A percentile compares a stretch with the other conserved stretches of the same genome.
These are phyloP conservation scores for Mythimna pallens DNA, from an alignment of 2,888 invertebrate genomes.

Conservation along the genomic window DNA sequence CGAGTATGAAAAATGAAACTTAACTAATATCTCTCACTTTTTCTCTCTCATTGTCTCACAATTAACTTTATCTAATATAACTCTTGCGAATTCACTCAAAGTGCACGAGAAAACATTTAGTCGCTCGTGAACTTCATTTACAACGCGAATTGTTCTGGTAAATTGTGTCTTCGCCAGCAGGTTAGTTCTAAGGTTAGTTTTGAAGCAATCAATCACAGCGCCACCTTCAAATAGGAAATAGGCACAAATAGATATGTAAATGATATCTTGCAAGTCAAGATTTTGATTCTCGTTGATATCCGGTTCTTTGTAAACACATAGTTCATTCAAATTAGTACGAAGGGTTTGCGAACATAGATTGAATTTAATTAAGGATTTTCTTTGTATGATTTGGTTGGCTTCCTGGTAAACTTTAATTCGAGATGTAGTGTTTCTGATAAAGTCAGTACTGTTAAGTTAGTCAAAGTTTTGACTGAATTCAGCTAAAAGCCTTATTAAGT, in stretches of 20 bases:
- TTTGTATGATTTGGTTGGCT: slow-evolving; percentile 1
- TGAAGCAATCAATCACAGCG: slow-evolving; percentile 16
- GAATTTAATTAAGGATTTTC: slow-evolving; percentile 12
- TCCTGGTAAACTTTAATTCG: not conserved
- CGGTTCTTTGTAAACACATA: slow-evolving; percentile 27
- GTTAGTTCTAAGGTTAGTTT: not conserved
- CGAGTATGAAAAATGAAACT: too few species aligned
- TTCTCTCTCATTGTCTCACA: too few species aligned
- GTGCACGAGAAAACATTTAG: too few species aligned
- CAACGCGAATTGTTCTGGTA: too few species aligned
- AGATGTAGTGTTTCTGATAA: not conserved
- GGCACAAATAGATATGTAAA: slow-evolving; percentile 40
- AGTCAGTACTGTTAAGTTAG: too few species aligned
- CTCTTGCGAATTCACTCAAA: too few species aligned
- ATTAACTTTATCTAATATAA: too few species aligned
- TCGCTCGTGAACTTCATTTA: too few species aligned
- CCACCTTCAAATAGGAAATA: slow-evolving; percentile 3
- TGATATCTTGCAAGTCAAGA: slow-evolving; percentile 11
- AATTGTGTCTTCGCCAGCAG: too few species aligned
- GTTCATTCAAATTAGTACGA: slow-evolving; percentile 25
- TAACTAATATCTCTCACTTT: too few species aligned
- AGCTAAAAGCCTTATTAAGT: too few species aligned
- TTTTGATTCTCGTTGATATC: slow-evolving; percentile 31
- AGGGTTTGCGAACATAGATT: not conserved
- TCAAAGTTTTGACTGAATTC: too few species aligned